Base-by-base conservation (phyloP, 2,888 invertebrate species). In the Patella pellucida region DNA sequence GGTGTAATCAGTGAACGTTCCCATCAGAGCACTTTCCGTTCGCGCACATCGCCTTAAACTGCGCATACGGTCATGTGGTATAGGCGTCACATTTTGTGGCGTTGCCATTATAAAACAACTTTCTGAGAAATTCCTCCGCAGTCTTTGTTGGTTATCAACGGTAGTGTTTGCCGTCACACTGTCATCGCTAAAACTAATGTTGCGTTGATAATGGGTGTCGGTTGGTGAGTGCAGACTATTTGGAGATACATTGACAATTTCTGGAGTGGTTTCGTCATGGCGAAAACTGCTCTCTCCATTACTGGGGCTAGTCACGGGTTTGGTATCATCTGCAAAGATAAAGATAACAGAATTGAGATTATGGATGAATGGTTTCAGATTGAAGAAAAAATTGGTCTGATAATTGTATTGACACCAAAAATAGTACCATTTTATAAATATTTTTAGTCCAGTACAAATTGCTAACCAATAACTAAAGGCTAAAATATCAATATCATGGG, bases 111-210 rank as follows among this genome's bases (percentile, higher is more conserved):
- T 56, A n/a, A 54, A 62, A 51, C 41, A 56, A 68, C 23, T 74
- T 50, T 72, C 74, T 62, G 50, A 70, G 51, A 69, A 31, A 19
- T 31, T 52, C 23, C 69, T 52, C 41, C 70, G 68, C 52, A 23
- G 73, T 23, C 56, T 52, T 23, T 51, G 52, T 23, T 62, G 54
- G 27, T 79, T 82, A 73, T 85, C 85, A 14, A 85, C 85, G 12
- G 84, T 84, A 16, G 85, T 81, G 77, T 85, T 85, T 16, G 85
- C 85, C 9, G 83, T 85, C 19, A 85, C 86, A 81, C 86, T 86
- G 79, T 87, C 87, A 67, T 87, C 87, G 81, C 87, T 87, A 78
- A 87, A 86, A 76, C 87, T 87, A 70, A 87, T 87, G 77, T 87
- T 87, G 70, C 86, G 81, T 31, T 73, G 82, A 75, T 62, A 62